These are phyloP conservation scores for Microctenopoma steveboyesi DNA, from an alignment of 2,797 vertebrate species.

Conservation along the genomic window DNA sequence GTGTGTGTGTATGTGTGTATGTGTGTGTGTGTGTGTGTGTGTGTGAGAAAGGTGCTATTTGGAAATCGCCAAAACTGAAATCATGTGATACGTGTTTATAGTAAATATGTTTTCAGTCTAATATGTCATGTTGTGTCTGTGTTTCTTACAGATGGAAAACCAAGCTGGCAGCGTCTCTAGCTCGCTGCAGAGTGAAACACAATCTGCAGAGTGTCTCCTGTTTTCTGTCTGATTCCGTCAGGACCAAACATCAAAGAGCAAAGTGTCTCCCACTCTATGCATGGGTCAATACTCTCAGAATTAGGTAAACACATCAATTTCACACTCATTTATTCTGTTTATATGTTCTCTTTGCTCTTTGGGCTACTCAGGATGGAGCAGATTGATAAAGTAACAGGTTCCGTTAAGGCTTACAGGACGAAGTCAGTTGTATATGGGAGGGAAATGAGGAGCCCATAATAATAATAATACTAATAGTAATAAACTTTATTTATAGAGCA, in stretches of 20 bases:
- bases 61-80: no score
- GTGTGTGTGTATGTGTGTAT: no score
- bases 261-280: constrained; percentile 85
- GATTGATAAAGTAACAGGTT: not conserved
- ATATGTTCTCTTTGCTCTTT: not conserved
- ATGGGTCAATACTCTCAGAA: constrained; percentile 88
- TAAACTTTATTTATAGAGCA: no score
- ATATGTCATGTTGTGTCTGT: not conserved
- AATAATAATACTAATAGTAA: no score
- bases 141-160: constrained; percentile 84
- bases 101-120: not conserved
- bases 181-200: constrained; percentile 90
- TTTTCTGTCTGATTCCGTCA: constrained; percentile 85
- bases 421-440: not conserved
- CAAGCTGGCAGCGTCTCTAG: constrained; percentile 91
- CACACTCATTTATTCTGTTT: not conserved
- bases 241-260: constrained; percentile 84
- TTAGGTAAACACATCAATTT: constrained; percentile 68
- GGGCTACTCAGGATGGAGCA: not conserved
- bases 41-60: not conserved
- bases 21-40: constrained; percentile 68
- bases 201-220: constrained; percentile 86
- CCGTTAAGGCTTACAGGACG: no score
- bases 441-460: no score
- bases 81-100: not conserved